Evolutionary conservation across 2,888 invertebrate genomes (phyloP).

Genomic region (Rhyacophila evoluta): DNA sequence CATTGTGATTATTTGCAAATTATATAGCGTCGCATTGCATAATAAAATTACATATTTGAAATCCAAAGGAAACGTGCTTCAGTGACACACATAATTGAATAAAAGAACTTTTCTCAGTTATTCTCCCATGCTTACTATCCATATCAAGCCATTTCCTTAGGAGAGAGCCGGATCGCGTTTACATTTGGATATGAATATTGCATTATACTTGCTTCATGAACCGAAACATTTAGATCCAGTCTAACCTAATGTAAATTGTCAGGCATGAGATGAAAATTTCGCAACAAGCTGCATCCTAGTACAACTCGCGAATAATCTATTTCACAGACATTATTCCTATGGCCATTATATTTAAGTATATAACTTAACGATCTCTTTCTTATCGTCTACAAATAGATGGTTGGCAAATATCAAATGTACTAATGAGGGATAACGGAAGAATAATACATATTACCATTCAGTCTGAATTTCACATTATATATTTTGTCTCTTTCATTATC

Average conservation of each 20-base stretch:
- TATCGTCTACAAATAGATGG: too few species aligned
- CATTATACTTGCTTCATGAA: constrained; percentile 26
- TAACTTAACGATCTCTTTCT: too few species aligned
- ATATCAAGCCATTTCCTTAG: background rate
- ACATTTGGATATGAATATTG: background rate
- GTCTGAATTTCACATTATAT: too few species aligned
- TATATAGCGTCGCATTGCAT: too few species aligned
- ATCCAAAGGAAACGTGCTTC: background rate
- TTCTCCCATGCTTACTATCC: constrained; percentile 11
- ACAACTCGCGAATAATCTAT: background rate
- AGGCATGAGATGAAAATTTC: constrained; percentile 22
- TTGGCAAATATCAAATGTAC: too few species aligned
- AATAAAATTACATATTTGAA: background rate
- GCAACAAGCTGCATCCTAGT: background rate
- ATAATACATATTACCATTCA: too few species aligned
- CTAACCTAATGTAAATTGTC: constrained; percentile 19
- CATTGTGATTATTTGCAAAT: too few species aligned
- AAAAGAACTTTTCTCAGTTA: background rate
- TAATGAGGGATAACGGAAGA: too few species aligned
- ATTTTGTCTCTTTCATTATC: too few species aligned
- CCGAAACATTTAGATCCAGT: background rate
- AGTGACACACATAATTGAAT: constrained; percentile 2
- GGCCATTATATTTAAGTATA: background rate
- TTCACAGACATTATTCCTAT: background rate
- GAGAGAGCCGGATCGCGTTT: constrained; percentile 3